Conservation (phyloP, 2,888 invertebrate genomes). For the Adelphocoris suturalis region DNA sequence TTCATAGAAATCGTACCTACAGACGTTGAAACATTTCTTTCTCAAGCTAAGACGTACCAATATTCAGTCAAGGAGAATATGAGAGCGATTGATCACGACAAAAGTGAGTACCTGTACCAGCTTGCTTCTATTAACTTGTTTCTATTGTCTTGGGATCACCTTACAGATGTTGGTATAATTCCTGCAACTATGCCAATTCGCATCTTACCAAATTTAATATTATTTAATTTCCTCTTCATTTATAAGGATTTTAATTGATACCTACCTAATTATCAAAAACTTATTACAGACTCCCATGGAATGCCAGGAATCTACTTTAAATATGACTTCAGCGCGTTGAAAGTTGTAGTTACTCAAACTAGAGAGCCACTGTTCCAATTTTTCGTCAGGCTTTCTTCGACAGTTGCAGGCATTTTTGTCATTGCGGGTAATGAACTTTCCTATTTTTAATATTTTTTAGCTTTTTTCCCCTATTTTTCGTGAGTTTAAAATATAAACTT, state of each 20-base stretch:
- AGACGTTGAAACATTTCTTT: constrained; percentile 89
- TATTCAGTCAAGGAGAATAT: constrained; percentile 95
- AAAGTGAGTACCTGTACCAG: constrained; percentile 73
- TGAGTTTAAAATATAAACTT: neutral
- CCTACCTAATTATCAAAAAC: too few relatives aligned
- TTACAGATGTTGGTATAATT: too few relatives aligned
- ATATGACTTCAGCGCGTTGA: constrained; percentile 95
- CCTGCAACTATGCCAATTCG: too few relatives aligned
- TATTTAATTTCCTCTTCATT: too few relatives aligned
- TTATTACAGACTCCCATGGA: constrained; percentile 88
- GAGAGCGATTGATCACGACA: constrained; percentile 84
- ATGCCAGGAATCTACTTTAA: constrained; percentile 96
- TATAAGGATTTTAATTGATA: too few relatives aligned
- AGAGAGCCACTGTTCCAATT: constrained; percentile 89
- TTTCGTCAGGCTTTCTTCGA: constrained; percentile 91
- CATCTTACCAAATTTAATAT: too few relatives aligned
- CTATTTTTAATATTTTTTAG: too few relatives aligned
- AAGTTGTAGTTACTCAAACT: constrained; percentile 90
- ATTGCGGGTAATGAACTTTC: constrained; percentile 72
- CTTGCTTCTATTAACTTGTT: too few relatives aligned
- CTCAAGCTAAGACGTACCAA: constrained; percentile 90
- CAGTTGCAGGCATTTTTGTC: constrained; percentile 92
- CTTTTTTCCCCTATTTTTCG: neutral
- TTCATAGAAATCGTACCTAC: constrained; percentile 98
- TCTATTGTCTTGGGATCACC: too few relatives aligned